Evolutionary conservation across 2,888 invertebrate genomes (phyloP).

Genomic region (Amphiduros pacificus): DNA sequence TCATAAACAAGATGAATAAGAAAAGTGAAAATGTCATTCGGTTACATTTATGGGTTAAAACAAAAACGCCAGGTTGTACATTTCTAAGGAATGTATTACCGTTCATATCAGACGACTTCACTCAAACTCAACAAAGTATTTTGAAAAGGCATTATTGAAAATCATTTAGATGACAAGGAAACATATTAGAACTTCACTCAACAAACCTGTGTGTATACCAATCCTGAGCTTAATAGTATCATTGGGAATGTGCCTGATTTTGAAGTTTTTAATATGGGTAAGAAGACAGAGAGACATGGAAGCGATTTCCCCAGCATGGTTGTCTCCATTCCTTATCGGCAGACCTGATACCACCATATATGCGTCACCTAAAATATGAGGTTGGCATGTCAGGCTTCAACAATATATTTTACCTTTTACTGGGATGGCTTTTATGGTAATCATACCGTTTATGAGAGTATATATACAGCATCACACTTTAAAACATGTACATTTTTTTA

Average conservation of each 20-base stretch:
- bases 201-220: slow-evolving; percentile 55
- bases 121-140: neutral
- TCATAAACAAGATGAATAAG: too few relatives aligned
- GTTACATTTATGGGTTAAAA: too few relatives aligned
- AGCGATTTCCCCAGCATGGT: slow-evolving; percentile 56
- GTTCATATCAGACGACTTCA: neutral
- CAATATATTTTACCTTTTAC: too few relatives aligned
- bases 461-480: too few relatives aligned
- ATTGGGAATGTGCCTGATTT: slow-evolving; percentile 46
- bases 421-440: too few relatives aligned
- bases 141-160: neutral
- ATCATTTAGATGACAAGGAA: neutral
- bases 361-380: slow-evolving; percentile 36
- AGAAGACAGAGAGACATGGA: slow-evolving; percentile 56
- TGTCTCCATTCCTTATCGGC: slow-evolving; percentile 48
- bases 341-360: slow-evolving; percentile 55
- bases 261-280: slow-evolving; percentile 47
- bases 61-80: too few relatives aligned
- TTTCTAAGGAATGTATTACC: too few relatives aligned
- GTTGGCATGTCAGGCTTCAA: too few relatives aligned
- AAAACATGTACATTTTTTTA: too few relatives aligned
- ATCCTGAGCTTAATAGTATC: slow-evolving; percentile 53
- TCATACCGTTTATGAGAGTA: too few relatives aligned
- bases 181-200: neutral
- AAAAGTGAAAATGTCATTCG: too few relatives aligned